phyloP scores from a whole-genome alignment of 2,888 invertebrate genomes.

The Cinara cedri region DNA sequence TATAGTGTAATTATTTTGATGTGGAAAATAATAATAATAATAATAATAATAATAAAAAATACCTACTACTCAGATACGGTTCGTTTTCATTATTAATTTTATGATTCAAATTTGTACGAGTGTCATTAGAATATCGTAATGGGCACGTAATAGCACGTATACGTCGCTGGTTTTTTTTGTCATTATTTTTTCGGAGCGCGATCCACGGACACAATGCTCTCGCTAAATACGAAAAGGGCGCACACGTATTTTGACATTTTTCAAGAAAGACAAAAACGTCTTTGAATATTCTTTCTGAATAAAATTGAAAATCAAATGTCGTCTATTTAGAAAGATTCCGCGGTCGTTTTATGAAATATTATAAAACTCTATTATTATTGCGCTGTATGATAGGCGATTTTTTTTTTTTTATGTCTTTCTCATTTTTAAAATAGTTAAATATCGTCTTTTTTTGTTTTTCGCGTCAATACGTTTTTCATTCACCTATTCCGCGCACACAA shows the following conservation, averaged over 20 bases:
- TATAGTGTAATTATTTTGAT: slow-evolving; percentile 27
- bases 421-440: no score
- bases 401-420: no score
- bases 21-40: slow-evolving; percentile 38
- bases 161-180: background rate
- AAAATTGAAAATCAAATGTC: no score
- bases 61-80: slow-evolving; percentile 15
- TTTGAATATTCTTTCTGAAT: no score
- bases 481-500: background rate
- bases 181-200: background rate
- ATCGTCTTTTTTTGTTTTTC: background rate
- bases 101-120: background rate
- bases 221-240: no score
- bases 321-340: no score
- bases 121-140: background rate
- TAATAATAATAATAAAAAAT: slow-evolving; percentile 37
- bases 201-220: background rate
- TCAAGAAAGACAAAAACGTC: no score
- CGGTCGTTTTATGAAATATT: no score
- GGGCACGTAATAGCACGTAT: background rate
- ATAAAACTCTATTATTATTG: no score
- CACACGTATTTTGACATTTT: no score
- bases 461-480: background rate
- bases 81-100: slow-evolving; percentile 16
- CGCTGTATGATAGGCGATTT: no score